These are phyloP conservation scores for Halotydeus destructor DNA, from an alignment of 1,140 invertebrate genomes.

Conservation along the genomic window DNA sequence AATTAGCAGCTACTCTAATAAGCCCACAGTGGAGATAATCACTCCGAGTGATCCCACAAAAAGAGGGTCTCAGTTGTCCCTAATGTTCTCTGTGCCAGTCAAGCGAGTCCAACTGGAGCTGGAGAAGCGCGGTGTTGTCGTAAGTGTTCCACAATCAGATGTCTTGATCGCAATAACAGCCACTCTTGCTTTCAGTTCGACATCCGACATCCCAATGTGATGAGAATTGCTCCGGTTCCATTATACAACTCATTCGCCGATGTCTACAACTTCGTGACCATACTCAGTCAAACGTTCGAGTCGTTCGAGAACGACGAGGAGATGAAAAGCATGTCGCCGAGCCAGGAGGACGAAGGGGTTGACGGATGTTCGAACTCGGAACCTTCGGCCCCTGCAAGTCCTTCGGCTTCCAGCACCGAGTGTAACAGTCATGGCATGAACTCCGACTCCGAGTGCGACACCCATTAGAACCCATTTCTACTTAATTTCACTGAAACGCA, in stretches of 20 bases:
- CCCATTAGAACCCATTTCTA: no score
- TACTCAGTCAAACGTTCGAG: constrained; percentile 16
- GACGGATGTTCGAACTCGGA: no score
- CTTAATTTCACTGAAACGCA: no score
- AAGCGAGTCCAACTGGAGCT: constrained; percentile 28
- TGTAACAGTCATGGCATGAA: no score
- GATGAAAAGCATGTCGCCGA: no score
- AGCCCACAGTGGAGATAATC: constrained; percentile 23
- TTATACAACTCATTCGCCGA: constrained; percentile 35
- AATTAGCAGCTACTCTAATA: constrained; percentile 11
- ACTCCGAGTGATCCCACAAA: constrained; percentile 32
- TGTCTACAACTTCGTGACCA: constrained; percentile 25
- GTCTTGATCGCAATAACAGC: constrained; percentile 1
- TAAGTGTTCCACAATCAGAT: constrained; percentile 21
- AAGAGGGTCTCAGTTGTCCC: constrained; percentile 33
- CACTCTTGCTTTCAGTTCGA: constrained; percentile 27
- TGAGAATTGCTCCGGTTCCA: constrained; percentile 32
- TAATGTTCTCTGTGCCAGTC: constrained; percentile 26
- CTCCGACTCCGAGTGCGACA: no score
- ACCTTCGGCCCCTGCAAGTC: no score
- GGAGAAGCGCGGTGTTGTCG: constrained; percentile 30
- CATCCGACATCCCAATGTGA: constrained; percentile 30
- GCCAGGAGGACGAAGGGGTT: no score
- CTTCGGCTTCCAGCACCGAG: no score
- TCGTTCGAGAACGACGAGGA: neutral